A percentile compares a stretch with the other conserved stretches of the same genome.
These are phyloP conservation scores for Camponotus fellah DNA, from an alignment of 2,888 invertebrate species.

Conservation along the genomic window DNA sequence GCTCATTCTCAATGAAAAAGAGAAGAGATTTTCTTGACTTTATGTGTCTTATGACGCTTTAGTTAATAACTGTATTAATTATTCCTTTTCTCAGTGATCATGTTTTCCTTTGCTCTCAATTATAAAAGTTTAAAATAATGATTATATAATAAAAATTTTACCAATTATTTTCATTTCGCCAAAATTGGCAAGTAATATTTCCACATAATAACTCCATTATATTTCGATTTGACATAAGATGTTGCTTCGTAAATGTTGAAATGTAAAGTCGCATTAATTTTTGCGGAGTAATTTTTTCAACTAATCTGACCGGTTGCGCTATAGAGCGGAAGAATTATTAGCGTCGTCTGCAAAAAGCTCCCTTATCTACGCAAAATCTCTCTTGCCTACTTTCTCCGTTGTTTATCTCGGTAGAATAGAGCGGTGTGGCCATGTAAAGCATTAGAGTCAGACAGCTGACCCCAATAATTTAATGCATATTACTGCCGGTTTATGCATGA, in stretches of 20 bases:
- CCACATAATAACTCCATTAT: background rate
- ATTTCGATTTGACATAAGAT: background rate
- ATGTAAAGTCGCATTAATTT: slow-evolving; percentile 20
- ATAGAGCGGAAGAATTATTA: slow-evolving; percentile 56
- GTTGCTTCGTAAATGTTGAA: slow-evolving; percentile 19
- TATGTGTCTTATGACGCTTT: background rate
- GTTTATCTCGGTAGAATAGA: slow-evolving; percentile 56
- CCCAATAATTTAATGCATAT: slow-evolving; percentile 62
- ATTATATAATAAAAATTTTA: background rate
- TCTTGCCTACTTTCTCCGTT: slow-evolving; percentile 56
- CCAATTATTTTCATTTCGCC: background rate
- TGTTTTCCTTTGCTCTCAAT: background rate
- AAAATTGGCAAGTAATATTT: background rate
- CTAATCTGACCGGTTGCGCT: slow-evolving; percentile 45
- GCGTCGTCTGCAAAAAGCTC: slow-evolving; percentile 43
- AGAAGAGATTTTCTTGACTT: background rate
- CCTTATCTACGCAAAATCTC: slow-evolving; percentile 48
- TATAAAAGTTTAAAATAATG: background rate
- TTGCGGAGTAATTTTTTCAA: slow-evolving; percentile 24
- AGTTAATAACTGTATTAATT: background rate
- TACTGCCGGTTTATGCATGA: slow-evolving; percentile 45
- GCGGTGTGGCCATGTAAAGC: slow-evolving; percentile 51
- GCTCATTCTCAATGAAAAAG: background rate
- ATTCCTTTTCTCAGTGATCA: background rate
- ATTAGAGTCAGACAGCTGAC: slow-evolving; percentile 52